Conservation (phyloP, 2,113 vertebrate species). For the Psettodes erumei region DNA sequence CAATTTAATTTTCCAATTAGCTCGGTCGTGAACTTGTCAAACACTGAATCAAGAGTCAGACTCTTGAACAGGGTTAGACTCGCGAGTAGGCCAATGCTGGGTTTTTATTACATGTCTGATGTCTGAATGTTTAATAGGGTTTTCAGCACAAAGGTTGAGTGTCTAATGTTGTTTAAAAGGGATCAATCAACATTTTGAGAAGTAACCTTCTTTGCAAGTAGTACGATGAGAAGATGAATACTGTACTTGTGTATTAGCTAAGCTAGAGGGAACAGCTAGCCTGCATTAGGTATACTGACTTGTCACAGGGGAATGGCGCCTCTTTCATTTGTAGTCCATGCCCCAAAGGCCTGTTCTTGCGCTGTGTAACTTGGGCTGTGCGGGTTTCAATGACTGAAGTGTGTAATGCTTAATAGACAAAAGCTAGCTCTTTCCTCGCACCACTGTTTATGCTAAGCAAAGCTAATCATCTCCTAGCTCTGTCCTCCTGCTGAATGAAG, state of each 20-base stretch:
- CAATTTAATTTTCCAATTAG: background rate
- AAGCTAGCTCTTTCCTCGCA: background rate
- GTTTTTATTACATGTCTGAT: conserved; percentile 1
- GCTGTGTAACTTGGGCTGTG: too few relatives aligned
- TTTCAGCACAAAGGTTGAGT: background rate
- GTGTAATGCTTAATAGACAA: too few relatives aligned
- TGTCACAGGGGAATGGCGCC: too few relatives aligned
- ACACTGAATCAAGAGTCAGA: background rate
- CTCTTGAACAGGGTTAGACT: background rate
- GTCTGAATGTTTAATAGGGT: background rate
- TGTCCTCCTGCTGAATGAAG: background rate
- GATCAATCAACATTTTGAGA: too few relatives aligned
- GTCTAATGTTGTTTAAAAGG: background rate
- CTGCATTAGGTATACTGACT: too few relatives aligned
- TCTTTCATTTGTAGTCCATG: too few relatives aligned
- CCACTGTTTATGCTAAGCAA: background rate
- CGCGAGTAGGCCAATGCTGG: background rate
- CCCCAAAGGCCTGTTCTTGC: too few relatives aligned
- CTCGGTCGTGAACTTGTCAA: background rate
- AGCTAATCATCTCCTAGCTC: background rate
- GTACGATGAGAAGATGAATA: too few relatives aligned
- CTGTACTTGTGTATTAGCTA: too few relatives aligned
- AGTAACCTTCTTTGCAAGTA: too few relatives aligned
- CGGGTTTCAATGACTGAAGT: too few relatives aligned
- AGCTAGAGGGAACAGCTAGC: too few relatives aligned